A percentile compares a stretch with the other conserved stretches of the same genome.
Conservation (phyloP, 2,888 invertebrate species). For the Parthenolecanium corni region DNA sequence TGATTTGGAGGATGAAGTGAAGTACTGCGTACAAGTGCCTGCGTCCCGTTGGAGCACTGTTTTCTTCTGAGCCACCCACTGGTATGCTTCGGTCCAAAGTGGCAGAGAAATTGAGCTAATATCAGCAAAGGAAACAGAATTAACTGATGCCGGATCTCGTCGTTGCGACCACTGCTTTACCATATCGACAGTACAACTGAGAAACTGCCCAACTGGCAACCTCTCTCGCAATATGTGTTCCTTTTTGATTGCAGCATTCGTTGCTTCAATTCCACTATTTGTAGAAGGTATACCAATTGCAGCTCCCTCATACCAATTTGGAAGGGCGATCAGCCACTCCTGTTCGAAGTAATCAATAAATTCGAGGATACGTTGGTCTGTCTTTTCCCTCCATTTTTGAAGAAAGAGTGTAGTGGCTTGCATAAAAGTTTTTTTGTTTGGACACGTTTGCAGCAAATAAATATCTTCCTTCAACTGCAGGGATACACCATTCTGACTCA, state of each 20-base stretch:
- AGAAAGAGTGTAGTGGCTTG: conserved; percentile 5
- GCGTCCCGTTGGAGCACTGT: background rate
- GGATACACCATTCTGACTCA: background rate
- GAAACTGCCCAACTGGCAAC: conserved; percentile 8
- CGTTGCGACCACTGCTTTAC: background rate
- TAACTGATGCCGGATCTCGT: background rate
- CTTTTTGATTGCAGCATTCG: conserved; percentile 14
- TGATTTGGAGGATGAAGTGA: too few relatives aligned
- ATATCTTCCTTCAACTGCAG: conserved; percentile 6
- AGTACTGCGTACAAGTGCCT: too few relatives aligned
- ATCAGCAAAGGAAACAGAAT: background rate
- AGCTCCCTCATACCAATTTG: conserved; percentile 13
- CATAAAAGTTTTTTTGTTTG: background rate
- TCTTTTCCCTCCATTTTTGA: background rate
- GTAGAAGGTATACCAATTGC: background rate
- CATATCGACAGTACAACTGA: background rate
- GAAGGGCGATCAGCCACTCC: background rate
- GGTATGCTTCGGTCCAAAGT: background rate
- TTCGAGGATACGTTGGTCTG: background rate
- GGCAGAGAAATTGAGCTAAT: background rate
- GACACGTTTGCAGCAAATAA: background rate
- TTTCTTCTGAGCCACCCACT: background rate
- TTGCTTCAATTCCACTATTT: conserved; percentile 13
- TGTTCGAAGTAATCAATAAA: conserved; percentile 11
- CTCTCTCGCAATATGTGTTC: conserved; percentile 16